Evolutionary conservation across 2,113 vertebrate genomes (phyloP).

Genomic region (Leptodactylus fuscus): DNA sequence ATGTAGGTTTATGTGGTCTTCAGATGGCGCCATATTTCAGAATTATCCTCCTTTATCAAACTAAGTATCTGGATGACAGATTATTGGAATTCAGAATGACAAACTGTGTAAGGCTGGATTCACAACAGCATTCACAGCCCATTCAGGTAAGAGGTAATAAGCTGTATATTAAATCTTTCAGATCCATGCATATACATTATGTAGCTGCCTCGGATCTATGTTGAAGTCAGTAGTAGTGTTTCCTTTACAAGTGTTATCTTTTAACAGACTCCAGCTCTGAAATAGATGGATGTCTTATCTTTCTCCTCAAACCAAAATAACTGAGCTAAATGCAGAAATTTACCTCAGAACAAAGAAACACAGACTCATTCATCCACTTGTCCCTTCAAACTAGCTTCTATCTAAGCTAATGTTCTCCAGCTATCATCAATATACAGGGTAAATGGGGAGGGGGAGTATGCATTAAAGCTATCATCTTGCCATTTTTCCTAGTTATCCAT

Average conservation of each 20-base stretch:
- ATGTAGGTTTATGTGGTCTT: no score
- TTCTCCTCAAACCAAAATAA: neutral
- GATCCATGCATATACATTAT: neutral
- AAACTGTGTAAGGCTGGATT: no score
- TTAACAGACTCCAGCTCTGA: neutral
- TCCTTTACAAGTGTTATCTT: neutral
- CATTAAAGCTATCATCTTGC: no score
- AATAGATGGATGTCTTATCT: constrained; percentile 12
- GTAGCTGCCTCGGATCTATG: neutral
- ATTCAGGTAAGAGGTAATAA: neutral
- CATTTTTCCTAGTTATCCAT: no score
- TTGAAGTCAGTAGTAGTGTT: neutral
- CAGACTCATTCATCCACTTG: neutral
- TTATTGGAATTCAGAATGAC: neutral
- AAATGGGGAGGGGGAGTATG: no score
- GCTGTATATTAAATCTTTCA: neutral
- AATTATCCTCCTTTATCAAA: no score
- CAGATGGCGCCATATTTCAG: no score
- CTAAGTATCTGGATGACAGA: neutral
- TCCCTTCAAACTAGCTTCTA: neutral
- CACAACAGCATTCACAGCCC: no score
- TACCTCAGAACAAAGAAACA: neutral
- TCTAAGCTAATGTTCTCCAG: neutral
- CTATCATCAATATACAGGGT: neutral
- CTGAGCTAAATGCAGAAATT: neutral